Conservation (phyloP, 2,113 vertebrate genomes). For the Rana temporaria region DNA sequence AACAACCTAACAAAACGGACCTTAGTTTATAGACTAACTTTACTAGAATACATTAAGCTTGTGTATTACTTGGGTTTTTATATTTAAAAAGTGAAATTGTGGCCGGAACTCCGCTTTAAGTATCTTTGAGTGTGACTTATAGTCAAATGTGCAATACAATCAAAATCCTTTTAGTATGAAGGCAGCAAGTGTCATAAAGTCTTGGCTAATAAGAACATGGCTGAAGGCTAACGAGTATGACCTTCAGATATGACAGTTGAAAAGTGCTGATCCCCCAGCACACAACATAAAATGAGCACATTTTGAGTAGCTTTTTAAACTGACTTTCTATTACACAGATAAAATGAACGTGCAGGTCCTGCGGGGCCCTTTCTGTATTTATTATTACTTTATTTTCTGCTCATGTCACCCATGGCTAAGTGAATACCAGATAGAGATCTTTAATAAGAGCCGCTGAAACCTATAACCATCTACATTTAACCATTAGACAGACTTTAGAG, state of each 20-base stretch:
- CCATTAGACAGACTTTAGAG: not conserved
- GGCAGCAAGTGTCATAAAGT: constrained; percentile 3
- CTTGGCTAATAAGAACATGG: constrained; percentile 13
- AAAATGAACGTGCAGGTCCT: not conserved
- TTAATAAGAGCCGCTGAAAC: not conserved
- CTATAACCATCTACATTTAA: not conserved
- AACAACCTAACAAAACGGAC: too few relatives aligned
- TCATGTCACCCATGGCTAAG: constrained; percentile 9
- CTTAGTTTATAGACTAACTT: too few relatives aligned
- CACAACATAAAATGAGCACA: constrained; percentile 36
- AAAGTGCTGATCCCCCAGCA: constrained; percentile 23
- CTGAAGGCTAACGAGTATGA: constrained; percentile 29
- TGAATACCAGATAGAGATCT: not conserved
- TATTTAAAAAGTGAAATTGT: too few relatives aligned
- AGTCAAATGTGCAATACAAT: constrained; percentile 4
- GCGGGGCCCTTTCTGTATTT: not conserved
- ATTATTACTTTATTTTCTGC: not conserved
- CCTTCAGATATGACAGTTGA: constrained; percentile 42
- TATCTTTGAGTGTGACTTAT: not conserved
- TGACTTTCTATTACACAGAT: constrained; percentile 15
- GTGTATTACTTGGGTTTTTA: too few relatives aligned
- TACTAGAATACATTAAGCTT: too few relatives aligned
- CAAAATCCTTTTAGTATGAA: constrained; percentile 4
- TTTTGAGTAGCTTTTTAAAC: constrained; percentile 12
- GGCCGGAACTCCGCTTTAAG: too few relatives aligned